Conservation (phyloP, 2,888 invertebrate genomes). For the Psococerastis gibbosa region DNA sequence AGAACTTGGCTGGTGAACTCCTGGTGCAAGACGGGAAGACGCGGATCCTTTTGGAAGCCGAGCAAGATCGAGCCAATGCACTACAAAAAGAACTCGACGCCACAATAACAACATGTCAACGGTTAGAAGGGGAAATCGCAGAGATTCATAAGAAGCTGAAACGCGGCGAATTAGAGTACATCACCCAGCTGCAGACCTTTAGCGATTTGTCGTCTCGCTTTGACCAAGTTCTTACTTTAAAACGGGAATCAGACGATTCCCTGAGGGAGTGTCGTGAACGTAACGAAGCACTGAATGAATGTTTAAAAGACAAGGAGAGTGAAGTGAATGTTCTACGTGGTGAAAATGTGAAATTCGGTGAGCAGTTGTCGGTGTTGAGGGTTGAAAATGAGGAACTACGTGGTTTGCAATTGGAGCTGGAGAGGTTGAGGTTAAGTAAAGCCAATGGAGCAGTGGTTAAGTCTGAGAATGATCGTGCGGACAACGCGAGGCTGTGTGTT, state of each 20-base stretch:
- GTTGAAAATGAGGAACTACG: background rate
- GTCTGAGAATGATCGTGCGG: background rate
- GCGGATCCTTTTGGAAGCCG: background rate
- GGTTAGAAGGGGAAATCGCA: background rate
- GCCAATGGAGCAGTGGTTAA: background rate
- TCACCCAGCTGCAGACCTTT: background rate
- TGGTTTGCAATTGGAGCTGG: background rate
- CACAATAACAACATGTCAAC: background rate
- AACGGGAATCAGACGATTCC: background rate
- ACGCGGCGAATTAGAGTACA: background rate
- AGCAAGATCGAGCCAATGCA: background rate
- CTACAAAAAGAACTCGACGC: background rate
- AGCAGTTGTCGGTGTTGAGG: background rate
- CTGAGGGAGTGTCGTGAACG: background rate
- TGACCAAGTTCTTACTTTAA: background rate
- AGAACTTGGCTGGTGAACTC: background rate
- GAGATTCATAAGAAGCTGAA: background rate
- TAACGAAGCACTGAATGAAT: background rate
- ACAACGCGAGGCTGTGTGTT: background rate
- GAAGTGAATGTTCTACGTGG: background rate
- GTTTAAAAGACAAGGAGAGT: background rate
- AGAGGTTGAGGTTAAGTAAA: background rate
- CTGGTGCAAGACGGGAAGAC: background rate
- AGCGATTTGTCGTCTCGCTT: background rate
- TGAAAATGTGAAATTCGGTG: background rate